Conservation (phyloP, 2,888 invertebrate species). For the Eurois occulta region DNA sequence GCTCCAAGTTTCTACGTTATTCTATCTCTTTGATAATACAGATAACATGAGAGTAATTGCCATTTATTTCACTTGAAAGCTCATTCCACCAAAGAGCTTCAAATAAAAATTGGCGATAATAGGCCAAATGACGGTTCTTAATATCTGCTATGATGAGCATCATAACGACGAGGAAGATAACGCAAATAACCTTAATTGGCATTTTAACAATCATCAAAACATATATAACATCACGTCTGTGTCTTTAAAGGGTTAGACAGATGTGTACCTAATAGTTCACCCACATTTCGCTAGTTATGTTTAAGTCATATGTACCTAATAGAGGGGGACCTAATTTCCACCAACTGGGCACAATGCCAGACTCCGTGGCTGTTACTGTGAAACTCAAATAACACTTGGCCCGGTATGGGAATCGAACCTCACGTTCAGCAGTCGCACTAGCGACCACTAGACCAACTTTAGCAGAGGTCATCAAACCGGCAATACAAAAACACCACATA, state of each 20-base stretch:
- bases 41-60: not conserved
- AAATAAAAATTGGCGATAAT: slow-evolving; percentile 25
- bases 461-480: slow-evolving; percentile 35
- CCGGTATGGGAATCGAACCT: not conserved
- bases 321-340: not conserved
- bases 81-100: not conserved
- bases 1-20: not conserved
- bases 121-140: slow-evolving; percentile 22
- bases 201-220: slow-evolving; percentile 41
- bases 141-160: slow-evolving; percentile 20
- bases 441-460: not conserved
- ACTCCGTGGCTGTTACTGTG: not conserved
- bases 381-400: not conserved
- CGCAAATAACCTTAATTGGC: slow-evolving; percentile 38
- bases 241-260: not conserved
- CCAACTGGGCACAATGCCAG: not conserved
- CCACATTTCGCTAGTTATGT: not conserved
- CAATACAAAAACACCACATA: slow-evolving; percentile 48
- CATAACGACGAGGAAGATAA: slow-evolving; percentile 23
- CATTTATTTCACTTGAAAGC: slow-evolving; percentile 17
- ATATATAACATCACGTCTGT: not conserved
- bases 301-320: not conserved
- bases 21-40: no score
- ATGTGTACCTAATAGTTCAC: not conserved
- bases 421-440: not conserved